Percentiles rank a stretch among this genome's conserved stretches.
Conservation (phyloP, 2,888 invertebrate species). For the Melanostoma mellinum region DNA sequence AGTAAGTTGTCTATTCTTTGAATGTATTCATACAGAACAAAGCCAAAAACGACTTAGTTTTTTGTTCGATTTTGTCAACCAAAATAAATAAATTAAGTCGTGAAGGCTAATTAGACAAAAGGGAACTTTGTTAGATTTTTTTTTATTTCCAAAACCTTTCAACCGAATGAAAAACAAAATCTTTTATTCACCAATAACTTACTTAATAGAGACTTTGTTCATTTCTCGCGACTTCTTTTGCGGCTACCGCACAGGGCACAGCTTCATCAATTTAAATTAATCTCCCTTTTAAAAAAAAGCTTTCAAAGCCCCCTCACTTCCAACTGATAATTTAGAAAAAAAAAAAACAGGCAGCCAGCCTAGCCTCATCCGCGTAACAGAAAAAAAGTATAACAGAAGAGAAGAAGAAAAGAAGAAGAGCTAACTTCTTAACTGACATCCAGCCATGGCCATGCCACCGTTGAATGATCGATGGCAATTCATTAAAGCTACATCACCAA, state of each 20-base stretch:
- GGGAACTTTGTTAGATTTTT: too few species aligned
- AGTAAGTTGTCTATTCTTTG: too few species aligned
- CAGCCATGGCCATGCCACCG: conserved; percentile 15
- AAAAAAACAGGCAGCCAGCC: conserved; percentile 33
- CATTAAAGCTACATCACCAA: conserved; percentile 69
- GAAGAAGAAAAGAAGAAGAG: not conserved
- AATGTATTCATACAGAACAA: too few species aligned
- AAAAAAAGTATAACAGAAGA: not conserved
- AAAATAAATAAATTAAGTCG: too few species aligned
- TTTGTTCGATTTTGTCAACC: too few species aligned
- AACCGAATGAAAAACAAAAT: conserved; percentile 1
- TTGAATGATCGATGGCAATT: conserved; percentile 63
- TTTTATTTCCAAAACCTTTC: not conserved
- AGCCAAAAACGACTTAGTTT: too few species aligned
- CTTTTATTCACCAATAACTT: conserved; percentile 19
- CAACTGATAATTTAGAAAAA: conserved; percentile 21
- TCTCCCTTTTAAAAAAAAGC: conserved; percentile 45
- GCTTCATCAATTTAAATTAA: conserved; percentile 48
- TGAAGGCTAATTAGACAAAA: conserved; percentile 5
- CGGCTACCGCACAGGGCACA: conserved; percentile 2
- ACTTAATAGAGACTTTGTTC: conserved; percentile 13
- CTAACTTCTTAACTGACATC: conserved; percentile 20
- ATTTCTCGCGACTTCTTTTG: conserved; percentile 47
- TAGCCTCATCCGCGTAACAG: conserved; percentile 6
- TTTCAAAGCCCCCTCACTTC: conserved; percentile 44